Evolutionary conservation across 2,888 invertebrate species (phyloP).

Genomic region (Agrilus biguttatus): DNA sequence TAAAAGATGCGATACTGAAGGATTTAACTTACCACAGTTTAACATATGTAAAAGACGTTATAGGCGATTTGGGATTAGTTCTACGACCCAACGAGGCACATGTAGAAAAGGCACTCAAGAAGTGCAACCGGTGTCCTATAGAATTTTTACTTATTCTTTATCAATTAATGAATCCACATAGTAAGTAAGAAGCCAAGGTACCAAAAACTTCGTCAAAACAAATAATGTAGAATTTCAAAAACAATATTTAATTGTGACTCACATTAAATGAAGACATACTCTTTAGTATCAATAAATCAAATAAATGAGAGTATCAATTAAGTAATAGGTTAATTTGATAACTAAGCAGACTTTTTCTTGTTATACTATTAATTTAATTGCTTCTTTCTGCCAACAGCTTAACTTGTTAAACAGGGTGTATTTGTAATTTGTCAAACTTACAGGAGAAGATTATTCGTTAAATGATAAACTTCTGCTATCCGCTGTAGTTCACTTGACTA

Average conservation of each 20-base stretch:
- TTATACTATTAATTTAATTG: no score
- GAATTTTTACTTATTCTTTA: slow-evolving; percentile 28
- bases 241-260: no score
- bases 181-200: slow-evolving; percentile 12
- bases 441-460: slow-evolving; percentile 20
- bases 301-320: no score
- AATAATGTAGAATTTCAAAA: no score
- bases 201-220: no score
- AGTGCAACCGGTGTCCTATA: slow-evolving; percentile 21
- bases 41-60: slow-evolving; percentile 17
- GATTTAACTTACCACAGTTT: slow-evolving; percentile 17
- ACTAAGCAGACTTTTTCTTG: no score
- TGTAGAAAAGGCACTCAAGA: slow-evolving; percentile 19
- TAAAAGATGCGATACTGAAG: slow-evolving; percentile 14
- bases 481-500: slow-evolving; percentile 25
- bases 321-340: neutral
- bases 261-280: no score
- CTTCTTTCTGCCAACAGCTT: no score
- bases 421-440: neutral
- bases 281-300: neutral
- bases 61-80: slow-evolving; percentile 21
- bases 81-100: slow-evolving; percentile 17
- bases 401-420: neutral
- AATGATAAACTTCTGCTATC: slow-evolving; percentile 28
- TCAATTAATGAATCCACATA: slow-evolving; percentile 21